Conservation (phyloP, 2,797 vertebrate genomes). For the Rhadinocentrus ornatus region DNA sequence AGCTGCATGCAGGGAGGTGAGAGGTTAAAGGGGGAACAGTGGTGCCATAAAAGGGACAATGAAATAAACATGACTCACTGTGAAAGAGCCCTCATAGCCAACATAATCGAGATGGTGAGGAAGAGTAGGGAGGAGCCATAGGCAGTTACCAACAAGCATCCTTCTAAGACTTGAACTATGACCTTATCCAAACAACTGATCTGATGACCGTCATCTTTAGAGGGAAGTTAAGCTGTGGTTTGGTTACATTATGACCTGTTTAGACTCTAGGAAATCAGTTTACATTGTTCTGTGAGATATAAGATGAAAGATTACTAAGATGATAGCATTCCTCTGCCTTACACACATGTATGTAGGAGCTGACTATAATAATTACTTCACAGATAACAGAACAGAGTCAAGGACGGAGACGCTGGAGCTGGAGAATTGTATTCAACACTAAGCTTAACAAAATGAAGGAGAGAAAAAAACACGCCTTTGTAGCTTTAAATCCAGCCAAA, state of each 20-base stretch:
- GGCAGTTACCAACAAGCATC: conserved; percentile 49
- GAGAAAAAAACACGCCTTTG: conserved; percentile 34
- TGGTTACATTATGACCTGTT: conserved; percentile 32
- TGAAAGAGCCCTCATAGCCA: conserved; percentile 71
- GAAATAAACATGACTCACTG: conserved; percentile 79
- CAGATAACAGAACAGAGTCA: conserved; percentile 20
- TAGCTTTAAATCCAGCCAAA: conserved; percentile 80
- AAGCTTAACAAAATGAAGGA: conserved; percentile 50
- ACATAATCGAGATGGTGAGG: conserved; percentile 51
- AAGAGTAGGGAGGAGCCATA: conserved; percentile 37
- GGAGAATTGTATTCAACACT: conserved; percentile 41
- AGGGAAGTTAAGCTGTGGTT: conserved; percentile 25
- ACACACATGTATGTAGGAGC: not conserved
- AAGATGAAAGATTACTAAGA: conserved; percentile 1
- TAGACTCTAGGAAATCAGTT: conserved; percentile 11
- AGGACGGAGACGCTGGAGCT: conserved; percentile 32
- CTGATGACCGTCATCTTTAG: conserved; percentile 22
- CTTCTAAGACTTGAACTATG: conserved; percentile 38
- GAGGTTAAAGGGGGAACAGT: conserved; percentile 77
- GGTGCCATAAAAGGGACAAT: conserved; percentile 77
- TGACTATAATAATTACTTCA: conserved; percentile 25
- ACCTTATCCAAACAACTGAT: conserved; percentile 43
- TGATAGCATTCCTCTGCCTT: not conserved
- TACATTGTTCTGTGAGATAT: not conserved
- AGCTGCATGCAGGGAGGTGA: conserved; percentile 65